These are phyloP conservation scores for Furnarius figulus DNA, from an alignment of 2,113 vertebrate genomes.

Conservation along the genomic window DNA sequence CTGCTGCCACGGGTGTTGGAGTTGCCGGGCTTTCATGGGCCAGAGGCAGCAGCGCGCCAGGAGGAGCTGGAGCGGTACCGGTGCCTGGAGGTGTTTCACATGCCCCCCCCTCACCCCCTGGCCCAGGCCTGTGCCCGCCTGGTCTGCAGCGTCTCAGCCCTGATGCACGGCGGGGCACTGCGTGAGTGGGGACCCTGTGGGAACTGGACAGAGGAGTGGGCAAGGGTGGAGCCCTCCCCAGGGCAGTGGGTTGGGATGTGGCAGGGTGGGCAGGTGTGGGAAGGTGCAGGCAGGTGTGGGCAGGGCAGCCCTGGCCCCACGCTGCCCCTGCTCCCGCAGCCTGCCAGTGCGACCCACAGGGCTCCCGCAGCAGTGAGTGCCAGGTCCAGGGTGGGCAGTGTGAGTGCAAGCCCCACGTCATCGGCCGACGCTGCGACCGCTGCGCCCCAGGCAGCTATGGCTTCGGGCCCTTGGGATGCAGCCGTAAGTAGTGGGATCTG, in stretches of 20 bases:
- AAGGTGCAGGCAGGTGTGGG: not conserved
- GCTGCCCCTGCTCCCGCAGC: conserved; percentile 47
- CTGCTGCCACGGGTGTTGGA: conserved; percentile 80
- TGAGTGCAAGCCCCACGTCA: conserved; percentile 80
- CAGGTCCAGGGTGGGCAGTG: conserved; percentile 84
- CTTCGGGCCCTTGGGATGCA: conserved; percentile 83
- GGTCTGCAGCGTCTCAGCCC: conserved; percentile 83
- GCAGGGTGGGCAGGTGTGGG: not conserved
- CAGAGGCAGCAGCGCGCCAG: conserved; percentile 39
- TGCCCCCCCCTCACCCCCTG: conserved; percentile 70
- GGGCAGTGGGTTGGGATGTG: not conserved
- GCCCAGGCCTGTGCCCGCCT: conserved; percentile 80
- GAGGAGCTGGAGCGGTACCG: conserved; percentile 82
- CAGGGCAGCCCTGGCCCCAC: not conserved
- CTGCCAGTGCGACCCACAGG: conserved; percentile 85
- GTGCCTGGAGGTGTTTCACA: conserved; percentile 83
- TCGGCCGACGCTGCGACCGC: conserved; percentile 79
- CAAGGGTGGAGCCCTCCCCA: not conserved
- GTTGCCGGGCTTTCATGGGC: conserved; percentile 79
- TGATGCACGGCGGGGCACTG: conserved; percentile 81
- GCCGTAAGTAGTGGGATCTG: conserved; percentile 71
- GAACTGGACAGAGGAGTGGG: fast-evolving
- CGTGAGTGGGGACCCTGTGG: conserved; percentile 69
- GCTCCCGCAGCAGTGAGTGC: conserved; percentile 83
- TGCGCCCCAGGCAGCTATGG: conserved; percentile 81